Evolutionary conservation across 2,113 vertebrate species (phyloP).

Genomic region (Globicephala melas): DNA sequence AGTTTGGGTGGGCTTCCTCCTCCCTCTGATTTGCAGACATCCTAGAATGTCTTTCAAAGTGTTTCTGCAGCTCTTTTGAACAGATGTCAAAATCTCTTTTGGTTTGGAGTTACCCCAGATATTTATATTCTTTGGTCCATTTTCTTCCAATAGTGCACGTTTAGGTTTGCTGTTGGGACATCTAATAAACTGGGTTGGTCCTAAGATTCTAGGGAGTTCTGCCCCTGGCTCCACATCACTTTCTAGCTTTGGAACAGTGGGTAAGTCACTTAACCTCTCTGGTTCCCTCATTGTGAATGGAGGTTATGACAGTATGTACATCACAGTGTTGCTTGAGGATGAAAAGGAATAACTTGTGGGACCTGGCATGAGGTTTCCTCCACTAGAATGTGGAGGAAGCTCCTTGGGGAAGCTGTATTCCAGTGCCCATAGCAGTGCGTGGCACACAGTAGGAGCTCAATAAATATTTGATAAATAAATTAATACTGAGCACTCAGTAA

Average conservation of each 20-base stretch:
- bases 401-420: background rate
- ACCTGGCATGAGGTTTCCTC: background rate
- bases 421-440: background rate
- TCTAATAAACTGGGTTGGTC: background rate
- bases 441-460: background rate
- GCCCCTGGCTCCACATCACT: background rate
- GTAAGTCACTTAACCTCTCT: background rate
- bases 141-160: background rate
- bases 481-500: background rate
- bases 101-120: constrained; percentile 16
- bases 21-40: background rate
- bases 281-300: background rate
- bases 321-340: background rate
- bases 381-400: background rate
- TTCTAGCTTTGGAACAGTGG: background rate
- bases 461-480: background rate
- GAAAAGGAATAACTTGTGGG: background rate
- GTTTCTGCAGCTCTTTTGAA: constrained; percentile 35
- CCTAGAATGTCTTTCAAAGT: background rate
- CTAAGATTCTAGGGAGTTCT: background rate
- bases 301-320: background rate
- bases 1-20: constrained; percentile 54
- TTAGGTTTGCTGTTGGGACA: background rate
- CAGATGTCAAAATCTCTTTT: constrained; percentile 39
- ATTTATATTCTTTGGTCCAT: background rate